Percentiles rank a stretch among this genome's conserved stretches.
Conservation (phyloP, 2,113 vertebrate genomes). For the Cebidichthys violaceus region DNA sequence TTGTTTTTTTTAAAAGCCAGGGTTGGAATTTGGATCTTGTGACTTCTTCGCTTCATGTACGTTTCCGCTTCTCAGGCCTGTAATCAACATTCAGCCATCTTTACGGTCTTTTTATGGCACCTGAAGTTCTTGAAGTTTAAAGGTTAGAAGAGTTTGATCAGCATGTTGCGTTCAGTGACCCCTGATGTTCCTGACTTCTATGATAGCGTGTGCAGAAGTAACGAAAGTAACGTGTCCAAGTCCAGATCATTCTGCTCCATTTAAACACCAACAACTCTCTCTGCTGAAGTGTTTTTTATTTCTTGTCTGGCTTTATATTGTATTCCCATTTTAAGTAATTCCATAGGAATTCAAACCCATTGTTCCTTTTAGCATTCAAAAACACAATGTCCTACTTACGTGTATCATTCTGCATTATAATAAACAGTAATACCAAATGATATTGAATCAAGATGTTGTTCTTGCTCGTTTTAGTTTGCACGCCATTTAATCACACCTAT, state of each 20-base stretch:
- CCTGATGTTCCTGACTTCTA: constrained; percentile 13
- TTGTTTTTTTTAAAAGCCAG: constrained; percentile 3
- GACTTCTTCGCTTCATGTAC: constrained; percentile 29
- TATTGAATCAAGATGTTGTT: not conserved
- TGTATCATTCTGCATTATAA: constrained; percentile 12
- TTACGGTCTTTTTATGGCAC: constrained; percentile 42
- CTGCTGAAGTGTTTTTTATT: constrained; percentile 4
- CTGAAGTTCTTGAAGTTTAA: not conserved
- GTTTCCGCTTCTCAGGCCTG: not conserved
- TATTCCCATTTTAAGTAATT: constrained; percentile 32
- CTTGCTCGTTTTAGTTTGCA: not conserved
- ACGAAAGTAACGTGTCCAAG: not conserved
- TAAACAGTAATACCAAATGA: not conserved
- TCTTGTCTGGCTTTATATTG: constrained; percentile 20
- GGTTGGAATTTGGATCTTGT: constrained; percentile 53
- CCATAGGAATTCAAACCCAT: constrained; percentile 4
- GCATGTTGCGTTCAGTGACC: constrained; percentile 55
- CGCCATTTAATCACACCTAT: not conserved
- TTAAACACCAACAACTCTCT: constrained; percentile 15
- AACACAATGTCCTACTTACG: not conserved
- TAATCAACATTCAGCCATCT: constrained; percentile 47
- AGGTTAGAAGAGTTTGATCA: constrained; percentile 45
- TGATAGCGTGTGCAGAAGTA: not conserved
- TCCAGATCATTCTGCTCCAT: constrained; percentile 10
- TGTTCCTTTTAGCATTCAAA: constrained; percentile 16